Evolutionary conservation across 1,140 invertebrate genomes (phyloP), one percentile per base, ranked within the genome.

Genomic region (Thrips palmi): DNA sequence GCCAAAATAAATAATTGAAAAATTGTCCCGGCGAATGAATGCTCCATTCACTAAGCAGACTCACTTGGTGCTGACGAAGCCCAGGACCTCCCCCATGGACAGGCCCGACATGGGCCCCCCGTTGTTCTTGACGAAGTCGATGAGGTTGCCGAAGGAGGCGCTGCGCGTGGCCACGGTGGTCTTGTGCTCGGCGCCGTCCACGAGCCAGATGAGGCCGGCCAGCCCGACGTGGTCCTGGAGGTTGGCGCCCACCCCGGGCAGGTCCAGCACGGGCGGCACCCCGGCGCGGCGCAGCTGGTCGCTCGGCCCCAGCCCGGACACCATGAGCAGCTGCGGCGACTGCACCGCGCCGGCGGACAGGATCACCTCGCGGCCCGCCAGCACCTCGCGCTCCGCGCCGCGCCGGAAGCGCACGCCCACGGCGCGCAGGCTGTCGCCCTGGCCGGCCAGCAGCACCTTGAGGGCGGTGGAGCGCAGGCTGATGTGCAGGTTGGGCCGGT

Each of bases 181-280:
- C 51, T 47, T 14, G 53, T 53, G 33, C 68, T 58, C 11, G 58
- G 49, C 0, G 63, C 60, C 8, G 55, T 63, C 55, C 33, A 68
- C 55, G 1, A 73, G 49, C 44, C 68, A 78, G 0, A 57, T 64
- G 41, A 68, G 60, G 1, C 67, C 67, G 0, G 62, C 65, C 41
- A 77, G 68, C 1, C 74, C 74, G 0, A 77, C 63, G 47, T 82
- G 78, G 54, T 81, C 77, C 53, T 80, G 80, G 4, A 89, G 58
- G 59, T 88, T 88, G 39, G 66, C 51, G 0, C 85, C 85, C 1
- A 89, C 83, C 0, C 77, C 77, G 0, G 80, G 71, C 22, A 73
- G 53, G 51, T 77, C 55, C 2, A 63, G 49, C 1, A 65, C 30
- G 4, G 63, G 43, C 4, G 51, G 42, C 14, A 84, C 74, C n/a